Evolutionary conservation across 2,888 invertebrate genomes (phyloP), one percentile per base, ranked within the genome.

Genomic region (Sphaerophoria rueppellii): DNA sequence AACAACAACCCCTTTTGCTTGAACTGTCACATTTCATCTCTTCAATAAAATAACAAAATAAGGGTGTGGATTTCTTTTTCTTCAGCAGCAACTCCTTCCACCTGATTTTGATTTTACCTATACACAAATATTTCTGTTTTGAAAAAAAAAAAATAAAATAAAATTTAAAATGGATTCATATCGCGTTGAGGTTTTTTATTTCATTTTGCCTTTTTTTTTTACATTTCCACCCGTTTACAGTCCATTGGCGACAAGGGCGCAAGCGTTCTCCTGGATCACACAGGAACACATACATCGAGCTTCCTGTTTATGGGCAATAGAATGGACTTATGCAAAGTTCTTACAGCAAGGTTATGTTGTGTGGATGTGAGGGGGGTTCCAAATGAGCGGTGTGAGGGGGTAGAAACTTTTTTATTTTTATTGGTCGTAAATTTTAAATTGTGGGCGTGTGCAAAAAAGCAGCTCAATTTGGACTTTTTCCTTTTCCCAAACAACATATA

Each of bases 391-490:
- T 24, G 24, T 24, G 24, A 24, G 24, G 50, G 67, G 70, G 79
- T 16, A 54, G 14, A 57, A 57, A 52, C 70, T 87, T 88, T 89
- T 89, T 88, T 88, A 88, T 89, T 89, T 89, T 89, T 89, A 89
- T 89, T 89, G 89, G 89, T 89, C 89, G 89, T 88, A 89, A 89
- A 89, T 88, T 88, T 89, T 88, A 89, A 89, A 89, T 88, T 89
- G 89, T 88, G 89, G 89, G 89, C 89, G 89, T 89, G 89, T 89
- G 88, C 77, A 82, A 76, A 76, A 76, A 40, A 46, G 69, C 58
- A 72, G n/a, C 69, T 80, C 34, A 50, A 61, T 80, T 72, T 71
- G 57, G 4, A 12, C 4, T 60, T 5, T 63, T 48, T 11, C 12
- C 14, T n/a, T 6, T 48, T 24, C 60, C 34, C 50, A 14, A 55